Conservation (phyloP, 2,113 vertebrate genomes). For the Myotis davidii region DNA sequence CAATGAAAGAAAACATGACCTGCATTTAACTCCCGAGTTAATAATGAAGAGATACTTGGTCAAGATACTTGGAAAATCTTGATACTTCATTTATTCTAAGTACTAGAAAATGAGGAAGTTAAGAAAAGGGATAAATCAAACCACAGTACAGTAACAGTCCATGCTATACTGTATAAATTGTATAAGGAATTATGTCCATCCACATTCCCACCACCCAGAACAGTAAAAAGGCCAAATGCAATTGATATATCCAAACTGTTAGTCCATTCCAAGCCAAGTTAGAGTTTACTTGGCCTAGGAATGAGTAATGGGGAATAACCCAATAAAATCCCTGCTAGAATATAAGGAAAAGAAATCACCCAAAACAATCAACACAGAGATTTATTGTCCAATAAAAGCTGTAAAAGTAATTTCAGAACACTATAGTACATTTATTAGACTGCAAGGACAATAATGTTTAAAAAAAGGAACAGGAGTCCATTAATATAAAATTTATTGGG, state of each 20-base stretch:
- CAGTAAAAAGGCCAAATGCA: background rate
- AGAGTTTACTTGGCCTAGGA: background rate
- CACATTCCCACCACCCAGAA: background rate
- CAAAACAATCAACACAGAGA: background rate
- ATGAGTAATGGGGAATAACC: background rate
- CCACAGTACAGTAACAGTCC: background rate
- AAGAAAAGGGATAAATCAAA: background rate
- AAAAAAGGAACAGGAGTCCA: too few relatives aligned
- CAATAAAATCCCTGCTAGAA: background rate
- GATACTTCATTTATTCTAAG: background rate
- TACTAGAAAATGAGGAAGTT: background rate
- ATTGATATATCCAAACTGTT: background rate
- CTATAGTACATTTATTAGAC: background rate
- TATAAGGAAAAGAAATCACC: background rate
- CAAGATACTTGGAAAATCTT: background rate
- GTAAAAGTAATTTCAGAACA: background rate
- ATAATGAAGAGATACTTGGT: background rate
- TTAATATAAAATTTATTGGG: too few relatives aligned
- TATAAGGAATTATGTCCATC: background rate
- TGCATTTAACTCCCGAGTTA: background rate
- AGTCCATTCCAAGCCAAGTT: background rate
- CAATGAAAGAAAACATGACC: background rate
- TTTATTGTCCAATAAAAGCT: background rate
- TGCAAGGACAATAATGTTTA: background rate
- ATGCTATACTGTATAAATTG: background rate